These are phyloP conservation scores for Amphiduros pacificus DNA, from an alignment of 2,888 invertebrate genomes.

Conservation along the genomic window DNA sequence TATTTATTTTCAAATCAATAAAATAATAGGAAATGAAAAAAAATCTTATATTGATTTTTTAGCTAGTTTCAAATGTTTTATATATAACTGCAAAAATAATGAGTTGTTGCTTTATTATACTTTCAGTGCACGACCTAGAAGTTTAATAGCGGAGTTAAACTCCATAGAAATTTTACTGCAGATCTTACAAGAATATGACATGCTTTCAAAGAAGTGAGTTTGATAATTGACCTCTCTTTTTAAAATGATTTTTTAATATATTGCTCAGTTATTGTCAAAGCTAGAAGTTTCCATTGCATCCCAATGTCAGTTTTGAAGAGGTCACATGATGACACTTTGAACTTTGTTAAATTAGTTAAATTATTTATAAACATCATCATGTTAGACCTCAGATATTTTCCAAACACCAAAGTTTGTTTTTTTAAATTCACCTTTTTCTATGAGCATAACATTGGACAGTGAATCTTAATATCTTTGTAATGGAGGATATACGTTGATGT, in stretches of 20 bases:
- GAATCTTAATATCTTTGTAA: too few species aligned
- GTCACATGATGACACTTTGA: too few species aligned
- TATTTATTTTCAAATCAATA: neutral
- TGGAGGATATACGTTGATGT: too few species aligned
- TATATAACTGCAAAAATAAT: neutral
- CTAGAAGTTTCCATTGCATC: too few species aligned
- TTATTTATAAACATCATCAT: too few species aligned
- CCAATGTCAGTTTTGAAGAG: too few species aligned
- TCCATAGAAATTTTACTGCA: constrained; percentile 50
- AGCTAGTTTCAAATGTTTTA: neutral
- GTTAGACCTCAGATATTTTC: too few species aligned
- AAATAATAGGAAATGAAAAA: neutral
- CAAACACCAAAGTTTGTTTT: neutral
- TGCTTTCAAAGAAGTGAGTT: constrained; percentile 55
- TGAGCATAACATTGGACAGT: neutral
- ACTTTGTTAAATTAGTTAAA: too few species aligned
- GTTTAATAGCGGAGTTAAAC: constrained; percentile 51
- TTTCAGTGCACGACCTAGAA: constrained; percentile 46
- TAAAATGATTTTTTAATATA: too few species aligned
- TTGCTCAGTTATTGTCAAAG: too few species aligned
- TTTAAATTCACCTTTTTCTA: neutral
- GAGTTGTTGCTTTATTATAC: constrained; percentile 2
- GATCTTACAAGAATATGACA: constrained; percentile 57
- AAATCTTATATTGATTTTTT: neutral
- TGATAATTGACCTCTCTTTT: neutral